phyloP scores from a whole-genome alignment of 2,888 invertebrate genomes.

The Catocala nupta region DNA sequence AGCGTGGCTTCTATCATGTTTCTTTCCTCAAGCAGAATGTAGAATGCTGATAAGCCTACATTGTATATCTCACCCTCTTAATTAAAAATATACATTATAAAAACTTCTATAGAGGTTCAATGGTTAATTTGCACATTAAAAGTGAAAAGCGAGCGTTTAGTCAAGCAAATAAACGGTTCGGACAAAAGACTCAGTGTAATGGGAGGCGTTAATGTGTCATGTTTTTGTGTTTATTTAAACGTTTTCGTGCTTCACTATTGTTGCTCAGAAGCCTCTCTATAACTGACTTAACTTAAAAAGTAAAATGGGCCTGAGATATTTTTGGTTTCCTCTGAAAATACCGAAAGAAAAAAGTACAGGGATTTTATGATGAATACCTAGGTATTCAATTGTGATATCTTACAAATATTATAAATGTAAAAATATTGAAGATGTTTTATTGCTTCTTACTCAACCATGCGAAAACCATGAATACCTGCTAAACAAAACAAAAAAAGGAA shows the following conservation, averaged over 20 bases:
- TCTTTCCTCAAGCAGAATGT: constrained; percentile 2
- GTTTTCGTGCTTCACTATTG: constrained; percentile 4
- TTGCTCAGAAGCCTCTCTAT: background rate
- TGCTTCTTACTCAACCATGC: too few species aligned
- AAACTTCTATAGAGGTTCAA: constrained; percentile 33
- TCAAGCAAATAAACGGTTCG: constrained; percentile 34
- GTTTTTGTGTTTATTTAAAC: constrained; percentile 21
- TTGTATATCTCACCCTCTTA: constrained; percentile 33
- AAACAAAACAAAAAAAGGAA: too few species aligned
- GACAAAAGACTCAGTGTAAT: constrained; percentile 21
- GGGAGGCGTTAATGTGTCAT: constrained; percentile 5
- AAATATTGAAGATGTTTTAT: too few species aligned
- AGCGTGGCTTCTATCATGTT: constrained; percentile 1
- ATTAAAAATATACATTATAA: constrained; percentile 36
- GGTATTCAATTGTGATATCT: too few species aligned
- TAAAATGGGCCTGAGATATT: too few species aligned
- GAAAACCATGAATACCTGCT: too few species aligned
- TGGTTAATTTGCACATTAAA: constrained; percentile 52
- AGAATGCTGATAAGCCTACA: constrained; percentile 19
- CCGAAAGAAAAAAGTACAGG: too few species aligned
- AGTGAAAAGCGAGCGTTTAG: constrained; percentile 36
- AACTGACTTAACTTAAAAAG: background rate
- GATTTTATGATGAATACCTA: too few species aligned
- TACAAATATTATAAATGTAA: too few species aligned
- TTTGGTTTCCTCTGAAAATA: too few species aligned